Percentiles rank a stretch among this genome's conserved stretches.
Conservation (phyloP, 2,797 vertebrate species). For the Lacerta agilis region DNA sequence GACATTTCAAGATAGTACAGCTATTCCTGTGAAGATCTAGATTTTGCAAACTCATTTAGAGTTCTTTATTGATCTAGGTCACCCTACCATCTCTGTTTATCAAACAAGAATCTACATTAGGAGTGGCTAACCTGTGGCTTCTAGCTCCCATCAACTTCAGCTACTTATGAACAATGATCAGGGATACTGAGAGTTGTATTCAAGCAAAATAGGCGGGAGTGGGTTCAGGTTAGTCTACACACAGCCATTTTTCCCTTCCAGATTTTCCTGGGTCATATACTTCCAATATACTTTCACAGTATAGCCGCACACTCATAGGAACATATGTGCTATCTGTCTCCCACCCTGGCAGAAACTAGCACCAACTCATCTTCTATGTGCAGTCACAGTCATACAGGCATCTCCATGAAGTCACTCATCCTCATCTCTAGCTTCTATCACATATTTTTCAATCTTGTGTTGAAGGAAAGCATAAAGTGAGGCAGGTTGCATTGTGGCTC, state of each 20-base stretch:
- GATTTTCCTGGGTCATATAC: background rate
- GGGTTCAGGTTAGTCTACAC: background rate
- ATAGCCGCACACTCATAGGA: background rate
- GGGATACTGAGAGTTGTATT: no score
- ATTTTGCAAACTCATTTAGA: background rate
- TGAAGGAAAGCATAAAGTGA: background rate
- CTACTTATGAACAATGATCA: no score
- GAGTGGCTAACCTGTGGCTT: no score
- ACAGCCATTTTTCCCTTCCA: background rate
- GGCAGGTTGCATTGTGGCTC: background rate
- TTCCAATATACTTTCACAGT: background rate
- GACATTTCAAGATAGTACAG: conserved; percentile 3
- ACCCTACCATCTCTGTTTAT: background rate
- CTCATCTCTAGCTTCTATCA: background rate
- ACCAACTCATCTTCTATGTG: background rate
- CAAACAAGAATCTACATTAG: background rate
- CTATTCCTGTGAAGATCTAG: background rate
- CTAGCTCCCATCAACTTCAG: no score
- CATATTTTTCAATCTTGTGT: no score
- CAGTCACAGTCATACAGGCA: background rate
- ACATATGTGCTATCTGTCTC: background rate
- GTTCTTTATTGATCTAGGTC: background rate
- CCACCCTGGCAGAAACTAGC: background rate
- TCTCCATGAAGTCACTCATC: background rate
- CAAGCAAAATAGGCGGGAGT: no score